Conservation (phyloP, 2,888 invertebrate genomes). For the Apodemia duryi region DNA sequence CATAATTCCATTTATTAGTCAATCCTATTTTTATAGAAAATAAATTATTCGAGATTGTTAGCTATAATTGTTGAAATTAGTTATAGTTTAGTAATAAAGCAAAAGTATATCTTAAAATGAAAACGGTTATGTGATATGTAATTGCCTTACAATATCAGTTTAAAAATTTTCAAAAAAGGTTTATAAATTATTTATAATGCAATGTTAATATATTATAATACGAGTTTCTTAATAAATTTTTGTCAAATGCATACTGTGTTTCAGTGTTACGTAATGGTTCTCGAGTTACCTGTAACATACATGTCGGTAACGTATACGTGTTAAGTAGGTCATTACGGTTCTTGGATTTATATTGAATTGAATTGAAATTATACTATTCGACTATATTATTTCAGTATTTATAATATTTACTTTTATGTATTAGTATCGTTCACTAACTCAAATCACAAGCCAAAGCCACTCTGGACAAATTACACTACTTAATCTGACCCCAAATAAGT, state of each 20-base stretch:
- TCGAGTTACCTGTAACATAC: neutral
- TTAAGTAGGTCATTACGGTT: constrained; percentile 6
- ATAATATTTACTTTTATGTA: too few species aligned
- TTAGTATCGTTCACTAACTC: too few species aligned
- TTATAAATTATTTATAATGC: constrained; percentile 14
- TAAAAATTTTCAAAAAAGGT: neutral
- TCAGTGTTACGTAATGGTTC: constrained; percentile 5
- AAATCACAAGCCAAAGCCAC: too few species aligned
- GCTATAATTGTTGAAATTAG: constrained; percentile 15
- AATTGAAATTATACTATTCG: neutral
- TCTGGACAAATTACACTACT: too few species aligned
- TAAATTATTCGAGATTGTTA: constrained; percentile 11
- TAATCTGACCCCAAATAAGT: too few species aligned
- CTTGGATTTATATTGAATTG: constrained; percentile 7
- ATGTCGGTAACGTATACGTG: neutral
- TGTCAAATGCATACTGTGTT: constrained; percentile 4
- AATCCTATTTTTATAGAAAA: constrained; percentile 14
- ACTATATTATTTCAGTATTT: too few species aligned
- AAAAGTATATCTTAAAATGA: constrained; percentile 1
- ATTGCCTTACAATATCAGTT: constrained; percentile 12
- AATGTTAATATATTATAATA: constrained; percentile 11
- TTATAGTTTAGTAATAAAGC: neutral
- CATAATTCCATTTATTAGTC: constrained; percentile 18
- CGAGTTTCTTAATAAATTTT: constrained; percentile 12
- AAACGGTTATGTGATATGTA: constrained; percentile 11